phyloP scores from a whole-genome alignment of 2,113 vertebrate genomes.

The Parus major region DNA sequence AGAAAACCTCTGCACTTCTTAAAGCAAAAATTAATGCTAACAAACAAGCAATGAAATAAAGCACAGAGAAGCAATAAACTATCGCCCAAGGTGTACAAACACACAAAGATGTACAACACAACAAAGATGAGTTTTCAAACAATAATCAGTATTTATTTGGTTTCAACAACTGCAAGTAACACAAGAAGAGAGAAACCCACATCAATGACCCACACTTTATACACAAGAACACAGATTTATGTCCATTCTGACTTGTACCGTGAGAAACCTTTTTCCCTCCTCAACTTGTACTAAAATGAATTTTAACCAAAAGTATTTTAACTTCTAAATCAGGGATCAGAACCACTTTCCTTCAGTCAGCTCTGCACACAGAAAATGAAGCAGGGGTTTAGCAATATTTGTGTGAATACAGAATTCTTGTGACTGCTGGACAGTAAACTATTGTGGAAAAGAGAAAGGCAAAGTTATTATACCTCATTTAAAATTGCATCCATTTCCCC shows the following conservation, averaged over 20 bases:
- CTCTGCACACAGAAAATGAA: not conserved
- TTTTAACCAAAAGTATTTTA: not conserved
- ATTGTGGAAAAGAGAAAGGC: not conserved
- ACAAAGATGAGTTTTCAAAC: not conserved
- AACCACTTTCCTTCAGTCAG: not conserved
- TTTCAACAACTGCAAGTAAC: not conserved
- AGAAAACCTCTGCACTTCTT: not conserved
- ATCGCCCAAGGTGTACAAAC: not conserved
- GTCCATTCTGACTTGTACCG: not conserved
- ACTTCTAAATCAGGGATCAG: not conserved
- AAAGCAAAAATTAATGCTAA: not conserved
- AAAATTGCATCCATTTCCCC: not conserved
- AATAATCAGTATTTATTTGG: constrained; percentile 8
- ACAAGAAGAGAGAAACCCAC: not conserved
- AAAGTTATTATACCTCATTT: not conserved
- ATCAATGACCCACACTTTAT: not conserved
- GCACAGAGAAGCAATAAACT: not conserved
- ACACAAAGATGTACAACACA: not conserved
- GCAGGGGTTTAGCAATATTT: not conserved
- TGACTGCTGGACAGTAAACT: not conserved
- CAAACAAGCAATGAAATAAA: not conserved
- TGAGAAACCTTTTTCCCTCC: not conserved
- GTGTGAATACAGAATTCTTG: not conserved
- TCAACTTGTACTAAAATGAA: not conserved
- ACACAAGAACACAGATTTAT: accelerated